phyloP scores from a whole-genome alignment of 1,140 invertebrate species.

The Lutraria rhynchaena region DNA sequence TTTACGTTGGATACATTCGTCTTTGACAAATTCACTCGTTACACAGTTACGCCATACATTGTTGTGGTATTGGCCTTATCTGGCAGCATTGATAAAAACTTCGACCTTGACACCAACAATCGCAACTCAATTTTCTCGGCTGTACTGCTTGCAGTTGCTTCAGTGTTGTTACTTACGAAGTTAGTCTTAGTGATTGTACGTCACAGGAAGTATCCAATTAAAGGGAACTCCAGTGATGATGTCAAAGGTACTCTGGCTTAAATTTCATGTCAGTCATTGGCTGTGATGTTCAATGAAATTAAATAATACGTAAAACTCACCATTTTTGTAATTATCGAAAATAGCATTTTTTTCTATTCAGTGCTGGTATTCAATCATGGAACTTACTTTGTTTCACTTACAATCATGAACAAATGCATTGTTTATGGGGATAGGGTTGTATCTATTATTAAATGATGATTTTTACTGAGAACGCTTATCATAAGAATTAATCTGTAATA shows the following conservation, averaged over 20 bases:
- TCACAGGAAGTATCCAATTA: constrained; percentile 36
- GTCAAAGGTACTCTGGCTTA: constrained; percentile 33
- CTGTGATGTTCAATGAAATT: too few species aligned
- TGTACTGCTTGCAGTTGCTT: constrained; percentile 44
- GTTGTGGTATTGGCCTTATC: constrained; percentile 62
- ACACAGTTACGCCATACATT: constrained; percentile 65
- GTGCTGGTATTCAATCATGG: too few species aligned
- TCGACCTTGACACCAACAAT: constrained; percentile 12
- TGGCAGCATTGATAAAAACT: constrained; percentile 58
- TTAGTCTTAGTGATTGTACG: constrained; percentile 49
- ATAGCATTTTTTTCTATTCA: too few species aligned
- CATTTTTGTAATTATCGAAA: too few species aligned
- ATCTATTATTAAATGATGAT: too few species aligned
- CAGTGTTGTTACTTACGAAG: constrained; percentile 36
- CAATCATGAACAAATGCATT: too few species aligned
- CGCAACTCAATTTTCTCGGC: constrained; percentile 55
- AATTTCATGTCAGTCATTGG: too few species aligned
- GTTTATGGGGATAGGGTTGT: too few species aligned
- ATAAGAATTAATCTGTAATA: too few species aligned
- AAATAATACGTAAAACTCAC: too few species aligned
- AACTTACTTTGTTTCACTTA: too few species aligned
- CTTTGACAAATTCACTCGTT: constrained; percentile 65
- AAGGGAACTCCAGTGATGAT: background rate
- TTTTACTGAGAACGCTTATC: too few species aligned
- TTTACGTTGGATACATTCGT: constrained; percentile 68